Evolutionary conservation across 2,888 invertebrate genomes (phyloP), one percentile per base, ranked within the genome.

Genomic region (Parnassius orleans): DNA sequence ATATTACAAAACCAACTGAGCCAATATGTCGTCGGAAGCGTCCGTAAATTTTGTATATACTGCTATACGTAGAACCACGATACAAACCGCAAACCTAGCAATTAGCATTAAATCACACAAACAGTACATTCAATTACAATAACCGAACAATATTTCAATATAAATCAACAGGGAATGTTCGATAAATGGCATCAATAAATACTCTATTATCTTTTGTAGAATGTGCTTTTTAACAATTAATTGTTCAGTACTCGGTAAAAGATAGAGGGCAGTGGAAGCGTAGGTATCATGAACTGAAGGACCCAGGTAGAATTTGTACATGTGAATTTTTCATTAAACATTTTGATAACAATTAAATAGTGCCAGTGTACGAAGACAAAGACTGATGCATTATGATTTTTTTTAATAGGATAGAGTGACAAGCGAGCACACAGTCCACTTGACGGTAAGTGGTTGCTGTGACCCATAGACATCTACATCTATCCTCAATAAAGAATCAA

Each of bases 91-190:
- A 68, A 52, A 56, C 58, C 65, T 63, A 63, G 66, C 69, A 67
- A 69, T 69, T 69, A 69, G 61, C 66, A 66, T 60, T 69, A 67
- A 68, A 68, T 69, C 68, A 69, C 67, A 61, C 64, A 51, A 61
- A 51, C 53, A 56, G 54, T 54, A 58, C 48, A 64, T 66, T 53
- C 66, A 66, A 64, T 63, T 63, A 59, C 56, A 55, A 58, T 58
- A 55, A 58, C 51, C 9, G 54, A 58, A 54, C 48, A 54, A 33
- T 63, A 55, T 55, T 51, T 58, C 54, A 63, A 56, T 44, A 51
- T 58, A 48, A 43, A 63, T 44, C 54, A 12, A 58, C 52, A 24
- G 24, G 47, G 53, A 19, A 57, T n/a, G 43, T 12, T 15, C 43
- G 53, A 55, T 61, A 57, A 50, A 19, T 14, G 41, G 2, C 3